Base-by-base conservation (phyloP, 2,888 invertebrate genomes). In the Lepidocyrtoides sp. region DNA sequence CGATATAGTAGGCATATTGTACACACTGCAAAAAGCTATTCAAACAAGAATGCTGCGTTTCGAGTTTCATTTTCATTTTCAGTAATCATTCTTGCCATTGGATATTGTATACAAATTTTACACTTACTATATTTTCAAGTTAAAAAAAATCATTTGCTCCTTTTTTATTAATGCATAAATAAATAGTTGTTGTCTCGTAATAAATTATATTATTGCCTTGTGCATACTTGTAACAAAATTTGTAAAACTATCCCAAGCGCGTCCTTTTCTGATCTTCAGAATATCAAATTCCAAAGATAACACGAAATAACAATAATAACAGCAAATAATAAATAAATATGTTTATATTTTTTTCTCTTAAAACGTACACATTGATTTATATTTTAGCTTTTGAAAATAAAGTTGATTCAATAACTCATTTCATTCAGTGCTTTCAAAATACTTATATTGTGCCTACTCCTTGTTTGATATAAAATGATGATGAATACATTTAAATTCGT, bases 21-120 rank as follows among this genome's bases (percentile, higher is more conserved):
- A 29, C 63, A 63, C 29, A 36, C n/a, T 69, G 32, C n/a, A n/a
- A 32, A 12, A 69, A 32, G n/a, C 66, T 69, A 36, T 36, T 69
- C 32, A 69, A 85, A 54, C 54, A 83, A 72, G 54, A 85, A 85
- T 85, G 84, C 60, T 86, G 86, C 57, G 86, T 86, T 86, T 86
- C 86, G 86, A 86, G 86, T 86, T 86, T 86, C 86, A n/a, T 86
- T 86, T 86, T 86, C 86, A 86, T 69, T 85, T 85, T 66, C 66
- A 66, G 63, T 48, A 41, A 83, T 23, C 51, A 66, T 83, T 63
- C 66, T 83, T 79, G 20, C 54, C 8, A 17, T 29, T 29, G 10
- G 29, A 44, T 41, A 10, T 26, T 44, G 17, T 48, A 29, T 83
- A 48, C 54, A 72, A 36, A 17, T 72, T 72, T 83, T 66, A 41